Evolutionary conservation across 1,140 invertebrate species (phyloP), one percentile per base, ranked within the genome.

Genomic region (Archivesica marissinica): DNA sequence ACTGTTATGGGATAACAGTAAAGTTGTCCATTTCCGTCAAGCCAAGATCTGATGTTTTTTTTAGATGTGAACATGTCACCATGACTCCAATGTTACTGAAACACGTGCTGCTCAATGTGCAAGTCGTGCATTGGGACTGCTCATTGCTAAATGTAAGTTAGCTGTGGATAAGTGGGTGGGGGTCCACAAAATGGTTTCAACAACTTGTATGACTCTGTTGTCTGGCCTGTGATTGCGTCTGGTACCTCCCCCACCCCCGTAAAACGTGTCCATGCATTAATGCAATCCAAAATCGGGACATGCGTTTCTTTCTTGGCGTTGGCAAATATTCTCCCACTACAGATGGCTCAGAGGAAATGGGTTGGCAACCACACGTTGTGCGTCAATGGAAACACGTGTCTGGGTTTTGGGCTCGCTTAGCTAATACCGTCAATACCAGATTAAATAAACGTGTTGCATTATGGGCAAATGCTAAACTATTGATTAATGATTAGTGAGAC

Each of bases 251-350:
- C 70, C 9, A 64, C 59, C 59, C 59, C 13, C 11, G n/a, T 38
- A 79, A 66, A 47, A 20, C 25, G 20, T 64, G 20, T 50, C 64
- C 72, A 15, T 76, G 72, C 35, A 76, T 84, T 23, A 30, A 41
- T 33, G 56, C 81, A 28, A 30, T 84, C 2, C 81, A 84, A 28
- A 52, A 76, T 25, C 30, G 70, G 23, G 72, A 38, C 17, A 75
- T 75, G 39, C 17, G 79, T 20, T 66, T 77, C 44, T 77, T 30
- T 78, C 74, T 85, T 25, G 72, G 59, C 2, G 30, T 78, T 20
- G 72, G 82, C 0, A 78, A 78, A 78, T 78, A 77, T 41, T 50
- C 56, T 28, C 82, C 82, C 17, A 85, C 61, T 50, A 28, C 15
- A 9, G 82, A 39, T 17, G 44, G 61, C 9, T 47, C 20, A 13